Base-by-base conservation (phyloP, 2,113 vertebrate species). In the Cariama cristata region DNA sequence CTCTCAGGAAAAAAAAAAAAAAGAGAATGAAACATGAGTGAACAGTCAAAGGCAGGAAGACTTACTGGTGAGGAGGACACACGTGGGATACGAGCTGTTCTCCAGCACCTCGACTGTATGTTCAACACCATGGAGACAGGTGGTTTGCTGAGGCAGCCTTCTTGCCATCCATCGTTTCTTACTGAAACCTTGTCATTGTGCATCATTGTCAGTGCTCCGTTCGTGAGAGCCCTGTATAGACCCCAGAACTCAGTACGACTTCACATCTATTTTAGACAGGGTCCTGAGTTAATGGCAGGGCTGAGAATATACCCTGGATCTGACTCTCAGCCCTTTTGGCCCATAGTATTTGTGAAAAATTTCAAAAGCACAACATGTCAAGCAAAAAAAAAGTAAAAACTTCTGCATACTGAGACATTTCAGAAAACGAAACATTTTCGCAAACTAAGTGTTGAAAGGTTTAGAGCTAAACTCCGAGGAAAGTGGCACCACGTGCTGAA, bases 141-240 rank as follows among this genome's bases (percentile, higher is more conserved):
- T 7, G 42, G 35, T n/a, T 82, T 73, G 52, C 77, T 45, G 27
- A 62, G 42, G 33, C 35, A 79, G 42, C 21, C 27, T 62, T 68
- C 35, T 83, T 68, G 49, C 26, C 49, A 40, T 21, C 8, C 44
- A 40, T 33, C 0, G 3, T n/a, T 67, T 83, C 28, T 50, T 56
- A n/a, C 35, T 49, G 42, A 67, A 13, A 7, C 12, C 40, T 22
- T 11, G 12, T n/a, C 42, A 6, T 3, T 23, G 30, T 53, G 33
- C 21, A 32, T 35, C 49, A 14, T n/a, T 5, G 0, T 42, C n/a
- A 38, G 15, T 63, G 47, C 44, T 33, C 20, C 2, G 0, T 24
- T 33, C 3, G 0, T 59, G 33, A 44, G 26, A 88, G 40, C n/a
- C 16, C 33, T 47, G 9, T 23, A 17, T 8, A 60, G 44, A 62